A percentile compares a stretch with the other conserved stretches of the same genome.
These are phyloP conservation scores for Uria aalge DNA, from an alignment of 2,113 vertebrate genomes.

Conservation along the genomic window DNA sequence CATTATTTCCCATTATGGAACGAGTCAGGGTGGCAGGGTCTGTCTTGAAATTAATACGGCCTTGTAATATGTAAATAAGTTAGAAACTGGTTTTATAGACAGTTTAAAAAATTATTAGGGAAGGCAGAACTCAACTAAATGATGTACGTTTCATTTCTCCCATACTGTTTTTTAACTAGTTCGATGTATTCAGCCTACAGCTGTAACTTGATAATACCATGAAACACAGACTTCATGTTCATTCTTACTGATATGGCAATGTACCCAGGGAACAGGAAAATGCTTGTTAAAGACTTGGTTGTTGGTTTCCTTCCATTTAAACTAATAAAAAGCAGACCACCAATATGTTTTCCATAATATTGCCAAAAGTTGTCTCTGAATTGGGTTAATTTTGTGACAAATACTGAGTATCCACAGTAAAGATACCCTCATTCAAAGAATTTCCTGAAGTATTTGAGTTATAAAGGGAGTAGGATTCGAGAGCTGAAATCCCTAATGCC, in stretches of 20 bases:
- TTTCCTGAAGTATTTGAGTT: neutral
- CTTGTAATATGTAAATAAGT: neutral
- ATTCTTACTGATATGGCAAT: neutral
- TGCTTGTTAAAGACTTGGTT: neutral
- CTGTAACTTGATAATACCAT: neutral
- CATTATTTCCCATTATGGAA: neutral
- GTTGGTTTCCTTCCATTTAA: neutral
- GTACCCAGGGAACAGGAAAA: neutral
- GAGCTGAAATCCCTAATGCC: neutral
- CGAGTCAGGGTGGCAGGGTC: neutral
- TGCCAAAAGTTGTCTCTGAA: neutral
- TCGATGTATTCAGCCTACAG: neutral
- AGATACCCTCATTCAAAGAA: neutral
- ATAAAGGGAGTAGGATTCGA: neutral
- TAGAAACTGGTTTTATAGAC: neutral
- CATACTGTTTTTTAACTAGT: neutral
- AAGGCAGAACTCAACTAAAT: neutral
- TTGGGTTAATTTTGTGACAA: neutral
- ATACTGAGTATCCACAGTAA: neutral
- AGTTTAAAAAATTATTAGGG: neutral
- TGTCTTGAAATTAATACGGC: neutral
- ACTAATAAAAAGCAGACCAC: neutral
- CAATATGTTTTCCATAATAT: neutral
- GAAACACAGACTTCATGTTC: neutral
- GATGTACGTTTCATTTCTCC: neutral